Evolutionary conservation across 2,797 vertebrate genomes (phyloP).

Genomic region (Acanthopagrus latus): DNA sequence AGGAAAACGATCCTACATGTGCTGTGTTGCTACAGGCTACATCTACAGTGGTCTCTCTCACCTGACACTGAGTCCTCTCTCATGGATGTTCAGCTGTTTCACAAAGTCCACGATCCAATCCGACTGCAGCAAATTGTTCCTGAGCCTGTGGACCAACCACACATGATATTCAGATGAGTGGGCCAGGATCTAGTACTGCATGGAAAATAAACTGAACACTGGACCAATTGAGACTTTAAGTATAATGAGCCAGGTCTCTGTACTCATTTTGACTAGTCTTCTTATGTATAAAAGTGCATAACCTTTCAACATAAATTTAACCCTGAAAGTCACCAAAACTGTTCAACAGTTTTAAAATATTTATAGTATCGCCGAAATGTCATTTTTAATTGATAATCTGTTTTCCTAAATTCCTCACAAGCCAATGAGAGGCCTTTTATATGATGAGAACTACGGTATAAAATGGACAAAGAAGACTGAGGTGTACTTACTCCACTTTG

Average conservation of each 20-base stretch:
- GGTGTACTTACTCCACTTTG: conserved; percentile 78
- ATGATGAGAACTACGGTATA: not conserved
- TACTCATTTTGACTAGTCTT: too few relatives aligned
- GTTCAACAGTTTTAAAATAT: not conserved
- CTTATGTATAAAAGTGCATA: too few relatives aligned
- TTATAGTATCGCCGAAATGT: not conserved
- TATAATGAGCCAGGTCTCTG: not conserved
- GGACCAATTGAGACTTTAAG: not conserved
- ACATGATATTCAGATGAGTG: not conserved
- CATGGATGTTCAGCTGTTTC: conserved; percentile 22
- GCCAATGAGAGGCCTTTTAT: not conserved
- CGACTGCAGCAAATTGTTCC: conserved; percentile 51
- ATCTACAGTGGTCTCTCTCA: conserved; percentile 25
- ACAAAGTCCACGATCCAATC: conserved; percentile 63
- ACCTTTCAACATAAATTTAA: not conserved
- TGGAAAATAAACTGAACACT: not conserved
- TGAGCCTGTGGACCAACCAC: conserved; percentile 53
- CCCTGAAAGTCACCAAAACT: not conserved
- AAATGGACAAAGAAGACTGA: not conserved
- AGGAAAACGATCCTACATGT: not conserved
- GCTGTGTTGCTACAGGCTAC: too few relatives aligned
- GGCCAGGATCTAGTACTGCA: not conserved
- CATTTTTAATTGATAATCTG: not conserved
- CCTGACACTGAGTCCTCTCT: conserved; percentile 50
- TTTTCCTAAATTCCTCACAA: not conserved